A percentile compares a stretch with the other conserved stretches of the same genome.
phyloP scores from a whole-genome alignment of 2,888 invertebrate species.

The Chrysolina americana region DNA sequence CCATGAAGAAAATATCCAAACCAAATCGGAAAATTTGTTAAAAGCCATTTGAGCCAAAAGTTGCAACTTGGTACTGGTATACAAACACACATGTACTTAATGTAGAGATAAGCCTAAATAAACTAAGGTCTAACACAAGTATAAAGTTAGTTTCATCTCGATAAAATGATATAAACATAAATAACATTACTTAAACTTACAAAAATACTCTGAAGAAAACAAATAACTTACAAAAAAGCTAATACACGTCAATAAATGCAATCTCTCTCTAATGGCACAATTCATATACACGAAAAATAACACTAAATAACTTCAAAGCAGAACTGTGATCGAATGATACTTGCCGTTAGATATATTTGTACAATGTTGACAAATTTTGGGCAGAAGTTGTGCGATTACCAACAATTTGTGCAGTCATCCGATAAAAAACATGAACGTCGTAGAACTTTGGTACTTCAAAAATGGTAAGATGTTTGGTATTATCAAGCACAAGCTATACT shows the following conservation, averaged over 20 bases:
- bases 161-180: slow-evolving; percentile 63
- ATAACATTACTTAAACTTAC: slow-evolving; percentile 63
- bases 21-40: slow-evolving; percentile 39
- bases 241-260: slow-evolving; percentile 62
- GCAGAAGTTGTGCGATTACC: slow-evolving; percentile 47
- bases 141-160: slow-evolving; percentile 52
- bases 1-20: slow-evolving; percentile 19
- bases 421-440: slow-evolving; percentile 43
- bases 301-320: slow-evolving; percentile 44
- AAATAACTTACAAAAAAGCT: slow-evolving; percentile 58
- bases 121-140: slow-evolving; percentile 57
- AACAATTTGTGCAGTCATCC: slow-evolving; percentile 47
- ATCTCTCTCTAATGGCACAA: slow-evolving; percentile 64
- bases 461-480: slow-evolving; percentile 36
- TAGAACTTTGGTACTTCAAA: slow-evolving; percentile 44
- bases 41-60: slow-evolving; percentile 65
- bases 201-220: slow-evolving; percentile 57
- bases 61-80: slow-evolving; percentile 63
- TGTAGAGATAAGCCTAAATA: slow-evolving; percentile 45
- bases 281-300: slow-evolving; percentile 52
- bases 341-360: slow-evolving; percentile 44
- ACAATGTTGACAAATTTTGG: slow-evolving; percentile 51
- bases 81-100: slow-evolving; percentile 59
- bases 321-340: slow-evolving; percentile 43
- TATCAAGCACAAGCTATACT: slow-evolving; percentile 59